Base-by-base conservation (phyloP, 1,140 invertebrate species). In the Drosophila serrata region DNA sequence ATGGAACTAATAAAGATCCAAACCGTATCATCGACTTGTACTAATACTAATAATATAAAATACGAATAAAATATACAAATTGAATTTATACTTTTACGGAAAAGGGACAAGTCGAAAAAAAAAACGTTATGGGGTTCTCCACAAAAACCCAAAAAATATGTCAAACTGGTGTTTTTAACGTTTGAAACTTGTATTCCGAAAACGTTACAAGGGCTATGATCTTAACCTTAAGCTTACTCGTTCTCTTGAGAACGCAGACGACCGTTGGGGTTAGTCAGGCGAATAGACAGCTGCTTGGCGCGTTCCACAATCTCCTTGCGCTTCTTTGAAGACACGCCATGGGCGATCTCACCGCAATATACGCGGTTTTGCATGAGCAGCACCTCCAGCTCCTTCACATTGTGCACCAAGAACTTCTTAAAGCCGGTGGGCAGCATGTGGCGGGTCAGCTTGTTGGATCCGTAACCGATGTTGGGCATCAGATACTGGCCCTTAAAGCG, bases 381-480 rank as follows among this genome's bases (percentile, higher is more conserved):
- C 79, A 99, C 97, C 94, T 99, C 99, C 72, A 99, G 94, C 94
- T 99, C 99, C 4, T 92, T 92, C 35, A 95, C 94, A 69, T 95
- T 95, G 93, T 95, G 94, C 12, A 95, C 94, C 40, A 94, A 82
- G 61, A 95, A 98, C 94, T 99, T 99, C 60, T 96, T 96, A 95
- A 99, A 99, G 63, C 98, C 98, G 94, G 98, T 99, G 43, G 98
- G 99, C 42, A 99, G 95, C 96, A 99, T 97, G 93, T 99, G 98
- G 93, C 96, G 96, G 40, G 98, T 99, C 87, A 96, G 97, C 92
- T 97, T 97, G 92, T 97, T 97, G 76, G 98, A 98, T 90, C 99
- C 99, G 93, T 99, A 99, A 96, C 99, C 99, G 94, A 99, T 99
- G 92, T 97, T 99, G 45, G 99, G 99, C 99, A 99, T 99, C 93